Evolutionary conservation across 2,113 vertebrate genomes (phyloP).

Genomic region (Neofelis nebulosa): DNA sequence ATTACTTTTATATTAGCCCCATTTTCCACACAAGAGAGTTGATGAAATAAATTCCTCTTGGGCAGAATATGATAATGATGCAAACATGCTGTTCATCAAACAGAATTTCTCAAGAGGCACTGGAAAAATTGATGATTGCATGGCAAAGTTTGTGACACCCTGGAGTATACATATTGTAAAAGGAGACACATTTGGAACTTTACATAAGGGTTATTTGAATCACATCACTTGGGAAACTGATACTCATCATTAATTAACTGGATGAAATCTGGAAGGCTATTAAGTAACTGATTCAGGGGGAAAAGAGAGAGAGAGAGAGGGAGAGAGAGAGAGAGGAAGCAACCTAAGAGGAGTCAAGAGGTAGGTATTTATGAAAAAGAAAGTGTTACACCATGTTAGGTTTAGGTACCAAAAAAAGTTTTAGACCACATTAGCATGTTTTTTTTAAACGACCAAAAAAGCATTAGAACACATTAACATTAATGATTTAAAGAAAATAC

Average conservation of each 20-base stretch:
- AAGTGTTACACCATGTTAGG: neutral
- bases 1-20: neutral
- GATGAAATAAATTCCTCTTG: neutral
- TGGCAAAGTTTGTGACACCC: neutral
- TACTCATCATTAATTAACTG: constrained; percentile 54
- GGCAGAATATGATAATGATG: neutral
- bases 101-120: neutral
- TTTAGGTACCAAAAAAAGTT: neutral
- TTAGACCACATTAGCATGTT: neutral
- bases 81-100: neutral
- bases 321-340: no score
- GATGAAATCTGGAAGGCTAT: neutral
- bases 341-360: neutral
- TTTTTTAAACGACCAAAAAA: neutral
- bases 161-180: neutral
- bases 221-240: neutral
- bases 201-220: neutral
- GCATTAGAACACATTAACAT: neutral
- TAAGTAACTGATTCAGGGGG: neutral
- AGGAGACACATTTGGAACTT: neutral
- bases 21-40: constrained; percentile 12
- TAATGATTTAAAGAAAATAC: neutral
- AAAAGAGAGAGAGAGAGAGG: no score
- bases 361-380: neutral
- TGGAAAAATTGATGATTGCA: neutral